Evolutionary conservation across 2,113 vertebrate species (phyloP), one percentile per base, ranked within the genome.

Genomic region (Brachyistius frenatus): DNA sequence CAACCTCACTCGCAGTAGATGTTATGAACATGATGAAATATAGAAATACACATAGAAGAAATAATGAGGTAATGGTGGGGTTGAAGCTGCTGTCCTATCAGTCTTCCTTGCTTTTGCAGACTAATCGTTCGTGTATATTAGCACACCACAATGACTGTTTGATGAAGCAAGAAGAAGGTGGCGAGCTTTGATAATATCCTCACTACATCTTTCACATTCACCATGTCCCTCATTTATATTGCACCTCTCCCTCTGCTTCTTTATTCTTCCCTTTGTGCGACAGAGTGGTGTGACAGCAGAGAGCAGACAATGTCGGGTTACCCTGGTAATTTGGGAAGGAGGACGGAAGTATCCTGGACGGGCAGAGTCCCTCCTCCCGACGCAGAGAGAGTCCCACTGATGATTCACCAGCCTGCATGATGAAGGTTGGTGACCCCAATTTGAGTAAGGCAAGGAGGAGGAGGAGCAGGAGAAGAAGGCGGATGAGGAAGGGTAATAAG

Each of bases 251-350:
- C 74, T 80, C 78, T 70, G 32, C 65, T 78, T 85, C 68, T 75
- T 85, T 82, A 66, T 81, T 85, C 73, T 73, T 80, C 73, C 85
- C 73, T 84, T 68, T 68, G 78, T 70, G 85, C 60, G 61, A 81
- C 83, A 85, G 85, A 86, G 85, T 88, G 80, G 90, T 91, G 87
- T 91, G 89, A 92, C 87, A 91, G 91, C 64, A 90, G 88, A 90
- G 91, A 93, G 88, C 92, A 94, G 93, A 93, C 91, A 92, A 93
- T 92, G 93, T 94, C 91, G 90, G 90, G 93, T 93, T 91, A 92
- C 93, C 88, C 80, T 89, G 82, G 87, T 91, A 84, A 94, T 93
- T 93, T 92, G 69, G 89, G 79, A 81, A 67, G 77, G 86, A 91
- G 89, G 89, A 90, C 82, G 88, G 93, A 92, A 91, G 91, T 73